Evolutionary conservation across 2,113 vertebrate species (phyloP).

Genomic region (Ceuthmochares aereus): DNA sequence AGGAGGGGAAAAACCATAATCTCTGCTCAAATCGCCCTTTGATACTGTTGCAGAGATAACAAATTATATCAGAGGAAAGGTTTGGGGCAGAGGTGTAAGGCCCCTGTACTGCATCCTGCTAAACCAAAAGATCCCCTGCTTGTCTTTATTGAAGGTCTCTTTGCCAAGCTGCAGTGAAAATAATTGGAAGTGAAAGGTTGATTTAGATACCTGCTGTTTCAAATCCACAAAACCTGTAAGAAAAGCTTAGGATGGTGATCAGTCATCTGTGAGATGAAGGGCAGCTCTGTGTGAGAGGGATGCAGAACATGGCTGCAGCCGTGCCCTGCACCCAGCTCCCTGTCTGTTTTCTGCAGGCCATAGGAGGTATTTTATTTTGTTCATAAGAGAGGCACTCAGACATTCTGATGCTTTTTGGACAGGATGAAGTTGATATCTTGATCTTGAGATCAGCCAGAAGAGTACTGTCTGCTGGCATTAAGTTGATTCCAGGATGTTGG

Average conservation of each 20-base stretch:
- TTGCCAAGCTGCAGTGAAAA: background rate
- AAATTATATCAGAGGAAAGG: background rate
- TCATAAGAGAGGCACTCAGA: background rate
- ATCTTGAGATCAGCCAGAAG: background rate
- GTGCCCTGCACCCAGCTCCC: background rate
- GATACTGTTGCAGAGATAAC: constrained; percentile 14
- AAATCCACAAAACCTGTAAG: background rate
- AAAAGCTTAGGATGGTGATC: background rate
- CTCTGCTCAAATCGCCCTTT: constrained; percentile 14
- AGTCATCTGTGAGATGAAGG: background rate
- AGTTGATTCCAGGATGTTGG: background rate
- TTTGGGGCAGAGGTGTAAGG: background rate
- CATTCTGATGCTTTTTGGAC: background rate
- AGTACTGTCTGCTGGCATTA: background rate
- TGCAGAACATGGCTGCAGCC: background rate
- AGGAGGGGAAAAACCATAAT: constrained; percentile 10
- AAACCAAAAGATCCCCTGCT: background rate
- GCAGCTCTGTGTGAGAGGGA: fast-evolving
- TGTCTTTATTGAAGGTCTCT: background rate
- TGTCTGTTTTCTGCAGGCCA: background rate
- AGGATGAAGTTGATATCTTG: background rate
- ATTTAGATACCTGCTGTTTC: background rate
- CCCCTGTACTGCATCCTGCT: background rate
- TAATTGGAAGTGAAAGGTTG: constrained; percentile 9
- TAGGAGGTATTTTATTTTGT: background rate